These are phyloP conservation scores for Drosophila fungiperda DNA, from an alignment of 2,888 invertebrate species.

Conservation along the genomic window DNA sequence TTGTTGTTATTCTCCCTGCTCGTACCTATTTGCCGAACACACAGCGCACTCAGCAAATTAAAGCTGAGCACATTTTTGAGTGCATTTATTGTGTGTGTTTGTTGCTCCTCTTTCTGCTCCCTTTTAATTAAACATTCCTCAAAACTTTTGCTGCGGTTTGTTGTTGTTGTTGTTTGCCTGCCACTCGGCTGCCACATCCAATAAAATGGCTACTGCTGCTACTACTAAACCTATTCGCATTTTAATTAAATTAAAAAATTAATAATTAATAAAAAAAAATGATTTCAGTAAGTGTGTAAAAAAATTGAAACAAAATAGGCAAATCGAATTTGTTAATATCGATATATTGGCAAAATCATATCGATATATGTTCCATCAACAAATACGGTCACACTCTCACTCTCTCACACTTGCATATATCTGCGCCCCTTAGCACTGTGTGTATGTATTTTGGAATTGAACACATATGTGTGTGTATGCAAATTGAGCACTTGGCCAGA, in stretches of 20 bases:
- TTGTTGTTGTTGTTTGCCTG: background rate
- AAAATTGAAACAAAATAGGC: background rate
- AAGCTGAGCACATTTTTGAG: slow-evolving; percentile 1
- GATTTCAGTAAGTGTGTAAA: background rate
- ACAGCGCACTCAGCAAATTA: background rate
- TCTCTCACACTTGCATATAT: background rate
- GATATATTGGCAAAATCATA: background rate
- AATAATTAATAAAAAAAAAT: background rate
- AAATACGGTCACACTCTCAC: background rate
- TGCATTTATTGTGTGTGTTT: background rate
- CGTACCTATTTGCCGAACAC: background rate
- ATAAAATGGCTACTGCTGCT: background rate
- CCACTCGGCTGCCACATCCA: slow-evolving; percentile 1
- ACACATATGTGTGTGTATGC: background rate
- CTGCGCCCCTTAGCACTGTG: background rate
- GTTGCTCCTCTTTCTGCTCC: background rate
- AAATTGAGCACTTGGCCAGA: background rate
- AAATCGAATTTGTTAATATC: background rate
- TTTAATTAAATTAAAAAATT: background rate
- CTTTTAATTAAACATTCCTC: background rate
- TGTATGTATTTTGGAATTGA: background rate
- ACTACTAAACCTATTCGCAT: background rate
- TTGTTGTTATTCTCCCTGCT: background rate
- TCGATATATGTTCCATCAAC: background rate
- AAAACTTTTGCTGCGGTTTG: background rate